Evolutionary conservation across 2,888 invertebrate genomes (phyloP), one percentile per base, ranked within the genome.

Genomic region (Nipponacmea schrenckii): DNA sequence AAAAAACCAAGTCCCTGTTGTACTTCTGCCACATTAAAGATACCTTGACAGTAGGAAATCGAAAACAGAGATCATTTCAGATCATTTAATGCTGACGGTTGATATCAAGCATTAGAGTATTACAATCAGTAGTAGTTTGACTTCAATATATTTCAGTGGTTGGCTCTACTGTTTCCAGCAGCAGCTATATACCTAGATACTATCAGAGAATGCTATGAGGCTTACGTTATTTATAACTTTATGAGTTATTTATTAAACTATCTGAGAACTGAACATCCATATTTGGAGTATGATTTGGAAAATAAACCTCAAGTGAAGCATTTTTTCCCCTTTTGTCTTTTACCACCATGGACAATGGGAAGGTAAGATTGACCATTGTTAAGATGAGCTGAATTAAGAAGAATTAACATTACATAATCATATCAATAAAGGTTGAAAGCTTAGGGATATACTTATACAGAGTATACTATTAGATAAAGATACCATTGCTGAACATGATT

Each of bases 171-270:
- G 68, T 96, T 95, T 88, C 96, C 96, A 0, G 92, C 93, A 79
- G 93, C 94, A 82, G 95, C 96, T 62, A 96, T 98, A 79, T 97
- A 97, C 88, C 93, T 97, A 85, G 97, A 98, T 89, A 95, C 96
- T 81, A 89, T 95, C 68, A 91, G 97, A 87, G 97, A 98, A 91
- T 97, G 97, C 88, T 98, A 97, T 87, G 98, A 98, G 90, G 97
- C 97, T 0, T 98, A 97, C 91, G 97, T 97, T 2, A 97, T 98
- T 84, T 97, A 98, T 89, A 97, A 97, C 91, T 98, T 98, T 87
- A 96, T 97, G 96, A 94, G 94, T 85, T 98, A 95, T 88, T 91
- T 98, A 80, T 90, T 97, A 74, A 96, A 95, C 87, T 98, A 96
- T 89, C 91, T 98, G 68, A 94, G 95, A 90, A 86, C 94, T 84